These are phyloP conservation scores for Drosophila nigrodunni DNA, from an alignment of 1,140 invertebrate genomes.

Conservation along the genomic window DNA sequence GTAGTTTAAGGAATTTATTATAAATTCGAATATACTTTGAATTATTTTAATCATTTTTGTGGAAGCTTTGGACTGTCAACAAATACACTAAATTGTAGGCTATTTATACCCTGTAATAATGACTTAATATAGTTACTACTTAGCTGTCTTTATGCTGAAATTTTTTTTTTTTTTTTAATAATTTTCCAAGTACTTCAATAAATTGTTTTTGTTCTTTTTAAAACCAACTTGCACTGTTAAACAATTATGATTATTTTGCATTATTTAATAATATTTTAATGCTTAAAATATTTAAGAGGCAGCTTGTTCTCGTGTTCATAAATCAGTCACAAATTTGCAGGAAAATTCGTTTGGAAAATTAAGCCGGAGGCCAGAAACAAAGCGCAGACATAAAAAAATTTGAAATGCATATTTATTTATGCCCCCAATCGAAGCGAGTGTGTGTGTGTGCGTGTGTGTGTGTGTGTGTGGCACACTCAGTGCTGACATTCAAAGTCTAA, in stretches of 20 bases:
- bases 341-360: constrained; percentile 66
- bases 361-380: constrained; percentile 55
- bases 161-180: neutral
- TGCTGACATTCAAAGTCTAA: constrained; percentile 76
- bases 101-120: no score
- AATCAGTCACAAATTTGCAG: constrained; percentile 32
- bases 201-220: neutral
- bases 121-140: neutral
- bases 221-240: neutral
- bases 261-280: no score
- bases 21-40: neutral
- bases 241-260: no score
- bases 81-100: no score
- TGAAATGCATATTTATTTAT: constrained; percentile 69
- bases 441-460: constrained; percentile 12
- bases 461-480: constrained; percentile 23
- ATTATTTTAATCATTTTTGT: neutral
- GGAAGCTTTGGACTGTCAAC: no score
- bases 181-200: neutral
- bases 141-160: neutral
- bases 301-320: no score
- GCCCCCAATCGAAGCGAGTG: constrained; percentile 35
- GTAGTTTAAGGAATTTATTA: neutral
- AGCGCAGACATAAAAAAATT: constrained; percentile 53
- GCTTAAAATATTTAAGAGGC: no score